Evolutionary conservation across 2,888 invertebrate species (phyloP), one percentile per base, ranked within the genome.

Genomic region (Euplexia lucipara): DNA sequence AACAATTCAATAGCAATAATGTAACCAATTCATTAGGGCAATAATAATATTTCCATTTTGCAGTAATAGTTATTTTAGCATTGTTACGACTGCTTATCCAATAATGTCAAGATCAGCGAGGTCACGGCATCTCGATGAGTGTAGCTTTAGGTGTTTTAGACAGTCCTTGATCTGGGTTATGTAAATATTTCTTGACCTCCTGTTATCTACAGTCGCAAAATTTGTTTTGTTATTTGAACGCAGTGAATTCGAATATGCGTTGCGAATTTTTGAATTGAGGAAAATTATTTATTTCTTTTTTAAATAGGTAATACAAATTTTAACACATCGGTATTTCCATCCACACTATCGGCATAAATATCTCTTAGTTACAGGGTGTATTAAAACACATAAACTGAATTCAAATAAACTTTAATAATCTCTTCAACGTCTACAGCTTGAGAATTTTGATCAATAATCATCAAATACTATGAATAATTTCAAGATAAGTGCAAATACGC

Each of bases 401-500:
- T 91, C 84, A 94, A 95, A 94, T 91, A 91, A 94, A 92, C 90
- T 94, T 93, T 95, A 94, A 92, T 95, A 91, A 81, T 88, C 84
- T 90, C 85, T 85, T 91, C 88, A 92, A 93, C 91, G 80, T 87
- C 91, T 94, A 94, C 91, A 89, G 82, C 88, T 91, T 85, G 84
- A 87, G 85, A 88, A 84, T 83, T 82, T 82, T 75, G 82, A 83
- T 86, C 83, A 81, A 86, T 85, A 74, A 79, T 85, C 80, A 68
- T 83, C 80, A 69, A 74, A 75, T 82, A 83, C 78, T 81, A 83
- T 82, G 66, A 72, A 69, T 79, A 82, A 75, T 70, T 79, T 59
- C 81, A 84, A 85, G 81, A 79, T 75, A 83, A 83, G 86, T 87
- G 88, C 87, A 86, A 75, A 75, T 76, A 74, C 77, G 73, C 72